Conservation (phyloP, 92 coral and sea anemone species). For the Paramuricea clavata region DNA sequence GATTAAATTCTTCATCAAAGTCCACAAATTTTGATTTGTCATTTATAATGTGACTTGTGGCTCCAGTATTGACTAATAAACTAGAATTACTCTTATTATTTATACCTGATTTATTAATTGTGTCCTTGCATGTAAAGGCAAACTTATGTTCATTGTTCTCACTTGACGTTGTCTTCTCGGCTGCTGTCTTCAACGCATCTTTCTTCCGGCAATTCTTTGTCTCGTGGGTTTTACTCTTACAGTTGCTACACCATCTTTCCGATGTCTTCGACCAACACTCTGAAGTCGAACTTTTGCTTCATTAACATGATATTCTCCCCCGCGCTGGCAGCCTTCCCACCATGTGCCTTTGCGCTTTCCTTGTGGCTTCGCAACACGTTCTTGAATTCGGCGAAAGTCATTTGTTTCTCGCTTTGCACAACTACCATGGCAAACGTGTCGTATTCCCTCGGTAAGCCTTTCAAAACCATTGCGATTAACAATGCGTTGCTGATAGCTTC, state of each 20-base stretch:
- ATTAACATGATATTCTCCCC: background rate
- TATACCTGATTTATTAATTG: constrained; percentile 25
- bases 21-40: constrained; percentile 33
- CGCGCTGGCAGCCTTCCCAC: background rate
- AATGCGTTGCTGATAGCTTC: constrained; percentile 54
- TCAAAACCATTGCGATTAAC: constrained; percentile 57
- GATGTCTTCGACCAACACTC: constrained; percentile 28
- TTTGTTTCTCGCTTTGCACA: constrained; percentile 40
- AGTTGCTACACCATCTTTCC: background rate
- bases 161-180: constrained; percentile 19
- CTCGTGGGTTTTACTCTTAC: background rate
- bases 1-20: constrained; percentile 27
- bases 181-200: constrained; percentile 46
- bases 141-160: constrained; percentile 23
- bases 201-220: constrained; percentile 31
- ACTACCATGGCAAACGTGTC: constrained; percentile 56
- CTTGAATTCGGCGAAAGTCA: constrained; percentile 57
- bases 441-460: constrained; percentile 57
- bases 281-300: background rate
- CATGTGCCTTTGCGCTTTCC: constrained; percentile 16
- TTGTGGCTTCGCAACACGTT: constrained; percentile 47
- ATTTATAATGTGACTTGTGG: constrained; percentile 46
- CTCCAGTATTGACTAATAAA: constrained; percentile 9
- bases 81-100: background rate
- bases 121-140: constrained; percentile 48